Evolutionary conservation across 2,888 invertebrate genomes (phyloP), one percentile per base, ranked within the genome.

Genomic region (Coenonympha glycerion): DNA sequence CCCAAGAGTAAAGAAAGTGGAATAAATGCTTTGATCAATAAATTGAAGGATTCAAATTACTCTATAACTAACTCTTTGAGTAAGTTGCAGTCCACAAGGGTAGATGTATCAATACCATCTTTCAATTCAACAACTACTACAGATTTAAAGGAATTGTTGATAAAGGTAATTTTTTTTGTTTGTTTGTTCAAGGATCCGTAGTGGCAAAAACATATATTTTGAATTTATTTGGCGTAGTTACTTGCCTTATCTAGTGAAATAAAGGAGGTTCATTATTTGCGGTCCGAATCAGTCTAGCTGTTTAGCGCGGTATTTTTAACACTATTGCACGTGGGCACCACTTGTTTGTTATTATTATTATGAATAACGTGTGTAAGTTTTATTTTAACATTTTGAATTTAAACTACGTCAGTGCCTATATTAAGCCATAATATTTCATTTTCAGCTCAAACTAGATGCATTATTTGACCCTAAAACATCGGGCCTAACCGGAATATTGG

Each of bases 401-500:
- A n/a, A n/a, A n/a, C n/a, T n/a, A n/a, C n/a, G 30, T 28, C n/a
- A 11, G 5, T 11, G 15, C n/a, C n/a, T n/a, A n/a, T n/a, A n/a
- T n/a, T n/a, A n/a, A 30, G 13, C 15, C 19, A 2, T 6, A 6
- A 2, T 6, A 6, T 16, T 3, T 19, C 11, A 11, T 50, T 53
- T 54, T n/a, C 26, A 79, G 79, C 26, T 19, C 2, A 61, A 62
- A 13, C 47, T 69, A 1, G 61, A 52, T 0, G 57, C 58, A 28
- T 54, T 73, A 22, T 73, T 79, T 22, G 19, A 69, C 9, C 15
- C 56, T 1, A 3, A 15, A 0, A 56, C 60, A 15, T 37, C 67
- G 15, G 64, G 58, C 0, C 59, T 79, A 4, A 37, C 30, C 19
- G 72, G 68, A 6, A 65, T 81, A 16, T 53, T 75, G n/a, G 16